Evolutionary conservation across 37 sponge, comb jelly and placozoan genomes (phyloP).

Genomic region (Aplysina aerophoba): DNA sequence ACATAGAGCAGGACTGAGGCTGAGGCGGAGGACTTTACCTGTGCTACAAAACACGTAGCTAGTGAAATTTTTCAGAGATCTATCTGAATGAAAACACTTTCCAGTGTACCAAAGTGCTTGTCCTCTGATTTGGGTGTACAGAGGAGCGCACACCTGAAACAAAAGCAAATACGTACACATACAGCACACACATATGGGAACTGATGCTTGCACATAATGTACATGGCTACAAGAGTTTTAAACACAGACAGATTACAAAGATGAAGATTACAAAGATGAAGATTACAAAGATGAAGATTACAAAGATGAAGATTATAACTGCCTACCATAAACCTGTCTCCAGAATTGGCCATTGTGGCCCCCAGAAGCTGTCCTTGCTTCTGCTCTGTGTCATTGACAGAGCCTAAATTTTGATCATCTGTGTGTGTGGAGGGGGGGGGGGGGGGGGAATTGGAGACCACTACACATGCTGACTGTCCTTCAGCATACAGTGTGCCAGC

Average conservation of each 20-base stretch:
- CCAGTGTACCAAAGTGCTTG: slow-evolving; percentile 2
- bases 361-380: slow-evolving; percentile 62
- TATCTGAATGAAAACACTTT: slow-evolving; percentile 15
- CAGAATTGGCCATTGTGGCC: slow-evolving; percentile 43
- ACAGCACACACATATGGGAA: neutral
- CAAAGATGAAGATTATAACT: too few species aligned
- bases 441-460: too few species aligned
- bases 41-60: slow-evolving; percentile 1
- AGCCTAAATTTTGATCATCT: neutral
- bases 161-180: neutral
- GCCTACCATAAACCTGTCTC: slow-evolving; percentile 54
- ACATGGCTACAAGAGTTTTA: too few species aligned
- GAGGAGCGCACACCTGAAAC: slow-evolving; percentile 62
- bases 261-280: too few species aligned
- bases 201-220: too few species aligned
- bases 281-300: too few species aligned
- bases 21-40: neutral
- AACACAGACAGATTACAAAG: too few species aligned
- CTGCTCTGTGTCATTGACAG: slow-evolving; percentile 18
- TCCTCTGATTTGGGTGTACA: slow-evolving; percentile 22
- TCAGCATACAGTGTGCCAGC: too few species aligned
- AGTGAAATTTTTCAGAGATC: slow-evolving; percentile 9
- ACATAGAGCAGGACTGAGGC: neutral
- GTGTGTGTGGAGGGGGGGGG: neutral
- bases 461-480: too few species aligned